phyloP scores from a whole-genome alignment of 2,888 invertebrate genomes.

The Sphaerophoria taeniata region DNA sequence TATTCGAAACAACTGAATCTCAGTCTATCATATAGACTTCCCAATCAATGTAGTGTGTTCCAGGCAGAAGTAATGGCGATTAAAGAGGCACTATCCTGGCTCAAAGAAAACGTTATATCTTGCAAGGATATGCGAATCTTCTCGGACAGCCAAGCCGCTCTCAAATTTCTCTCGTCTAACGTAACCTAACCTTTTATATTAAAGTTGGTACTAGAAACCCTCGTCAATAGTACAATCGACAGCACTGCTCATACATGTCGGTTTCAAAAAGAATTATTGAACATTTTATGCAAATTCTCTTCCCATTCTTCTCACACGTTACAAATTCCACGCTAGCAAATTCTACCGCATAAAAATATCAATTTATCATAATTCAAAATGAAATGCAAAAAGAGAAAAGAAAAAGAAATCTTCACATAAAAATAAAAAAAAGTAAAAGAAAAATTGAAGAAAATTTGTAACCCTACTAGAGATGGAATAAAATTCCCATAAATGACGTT shows the following conservation, averaged over 20 bases:
- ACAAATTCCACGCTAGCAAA: constrained; percentile 12
- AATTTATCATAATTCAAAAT: constrained; percentile 45
- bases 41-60: no score
- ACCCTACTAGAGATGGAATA: constrained; percentile 45
- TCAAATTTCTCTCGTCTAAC: no score
- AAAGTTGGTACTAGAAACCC: neutral
- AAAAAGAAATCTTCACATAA: neutral
- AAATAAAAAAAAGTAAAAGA: neutral
- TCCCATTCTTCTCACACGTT: neutral
- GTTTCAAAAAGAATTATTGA: neutral
- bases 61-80: no score
- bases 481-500: constrained; percentile 64
- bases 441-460: constrained; percentile 61
- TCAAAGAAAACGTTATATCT: no score
- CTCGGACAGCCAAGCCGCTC: no score
- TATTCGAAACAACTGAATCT: no score
- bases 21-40: no score
- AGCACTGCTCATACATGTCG: neutral
- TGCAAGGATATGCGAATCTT: no score
- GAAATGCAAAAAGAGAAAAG: neutral
- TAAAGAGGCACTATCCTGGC: no score
- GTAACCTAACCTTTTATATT: no score
- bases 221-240: neutral
- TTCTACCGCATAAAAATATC: constrained; percentile 53
- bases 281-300: constrained; percentile 42